phyloP scores from a whole-genome alignment of 2,113 vertebrate genomes.

The Ciconia maguari region DNA sequence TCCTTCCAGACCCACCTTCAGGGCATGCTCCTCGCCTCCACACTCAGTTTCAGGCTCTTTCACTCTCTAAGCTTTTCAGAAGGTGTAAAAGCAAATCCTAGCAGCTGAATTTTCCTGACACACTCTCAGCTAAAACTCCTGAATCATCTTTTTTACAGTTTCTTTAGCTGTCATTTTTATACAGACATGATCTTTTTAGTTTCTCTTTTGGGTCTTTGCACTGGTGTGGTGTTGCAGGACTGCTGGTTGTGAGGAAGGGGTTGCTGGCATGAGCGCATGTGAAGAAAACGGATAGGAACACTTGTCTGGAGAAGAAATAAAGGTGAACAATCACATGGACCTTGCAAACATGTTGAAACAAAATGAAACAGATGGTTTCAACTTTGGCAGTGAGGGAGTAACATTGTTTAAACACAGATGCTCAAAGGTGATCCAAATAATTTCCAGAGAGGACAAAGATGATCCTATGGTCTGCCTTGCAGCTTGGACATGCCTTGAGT shows the following conservation, averaged over 20 bases:
- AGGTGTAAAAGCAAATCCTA: neutral
- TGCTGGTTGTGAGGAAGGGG: neutral
- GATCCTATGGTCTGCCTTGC: neutral
- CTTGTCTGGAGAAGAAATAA: neutral
- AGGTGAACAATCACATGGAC: neutral
- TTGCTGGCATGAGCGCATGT: accelerated
- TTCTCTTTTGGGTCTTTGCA: neutral
- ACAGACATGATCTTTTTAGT: neutral
- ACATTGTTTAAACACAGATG: neutral
- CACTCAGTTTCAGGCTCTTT: neutral
- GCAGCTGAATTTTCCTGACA: neutral
- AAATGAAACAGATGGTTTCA: neutral
- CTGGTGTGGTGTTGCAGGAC: neutral
- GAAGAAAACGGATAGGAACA: neutral
- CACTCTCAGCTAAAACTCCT: neutral
- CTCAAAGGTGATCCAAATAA: neutral
- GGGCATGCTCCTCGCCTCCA: neutral
- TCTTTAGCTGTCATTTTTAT: neutral
- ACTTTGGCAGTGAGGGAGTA: neutral
- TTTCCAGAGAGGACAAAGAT: neutral
- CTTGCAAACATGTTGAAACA: neutral
- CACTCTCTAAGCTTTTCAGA: neutral
- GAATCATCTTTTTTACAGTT: neutral
- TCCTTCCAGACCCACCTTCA: neutral
- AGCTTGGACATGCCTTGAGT: neutral